phyloP scores from a whole-genome alignment of 92 coral and sea anemone genomes.

The Zoanthus gigantus region DNA sequence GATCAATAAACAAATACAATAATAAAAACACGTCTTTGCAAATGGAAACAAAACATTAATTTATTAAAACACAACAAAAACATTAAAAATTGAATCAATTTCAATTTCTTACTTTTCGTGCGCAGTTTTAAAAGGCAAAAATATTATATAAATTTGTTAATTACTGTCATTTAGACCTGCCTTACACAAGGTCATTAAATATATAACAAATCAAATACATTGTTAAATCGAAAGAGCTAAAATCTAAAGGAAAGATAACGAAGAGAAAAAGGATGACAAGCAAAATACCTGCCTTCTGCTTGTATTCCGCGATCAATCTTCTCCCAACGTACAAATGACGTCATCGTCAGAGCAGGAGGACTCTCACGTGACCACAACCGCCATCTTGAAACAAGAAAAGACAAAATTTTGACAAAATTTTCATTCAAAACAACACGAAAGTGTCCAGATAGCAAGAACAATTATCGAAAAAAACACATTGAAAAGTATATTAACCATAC shows the following conservation, averaged over 20 bases:
- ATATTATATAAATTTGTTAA: too few relatives aligned
- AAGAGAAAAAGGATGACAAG: neutral
- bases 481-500: slow-evolving; percentile 39
- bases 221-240: too few relatives aligned
- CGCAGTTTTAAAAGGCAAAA: too few relatives aligned
- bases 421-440: slow-evolving; percentile 36
- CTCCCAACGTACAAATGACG: slow-evolving; percentile 78
- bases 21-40: too few relatives aligned
- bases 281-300: neutral
- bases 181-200: too few relatives aligned
- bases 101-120: too few relatives aligned
- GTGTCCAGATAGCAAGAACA: slow-evolving; percentile 44
- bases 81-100: too few relatives aligned
- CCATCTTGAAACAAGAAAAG: slow-evolving; percentile 82
- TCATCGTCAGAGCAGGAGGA: slow-evolving; percentile 39
- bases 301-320: slow-evolving; percentile 45
- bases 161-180: too few relatives aligned
- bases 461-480: slow-evolving; percentile 50
- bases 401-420: slow-evolving; percentile 60
- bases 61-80: too few relatives aligned
- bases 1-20: neutral
- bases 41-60: neutral
- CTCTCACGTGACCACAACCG: slow-evolving; percentile 83
- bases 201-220: too few relatives aligned
- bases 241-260: neutral